A percentile compares a stretch with the other conserved stretches of the same genome.
These are phyloP conservation scores for Rhingia rostrata DNA, from an alignment of 2,888 invertebrate species.

Conservation along the genomic window DNA sequence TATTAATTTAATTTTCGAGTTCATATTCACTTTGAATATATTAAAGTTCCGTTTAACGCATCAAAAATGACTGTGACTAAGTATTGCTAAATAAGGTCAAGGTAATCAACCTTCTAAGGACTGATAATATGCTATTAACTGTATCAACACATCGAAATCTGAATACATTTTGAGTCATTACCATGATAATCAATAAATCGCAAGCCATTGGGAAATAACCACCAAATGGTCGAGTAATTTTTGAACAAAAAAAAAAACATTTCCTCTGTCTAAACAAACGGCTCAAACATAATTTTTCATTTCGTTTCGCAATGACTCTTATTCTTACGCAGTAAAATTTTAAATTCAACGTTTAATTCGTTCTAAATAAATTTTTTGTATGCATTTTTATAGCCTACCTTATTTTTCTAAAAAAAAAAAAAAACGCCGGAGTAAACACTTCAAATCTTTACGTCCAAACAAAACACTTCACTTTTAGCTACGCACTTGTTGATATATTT, in stretches of 20 bases:
- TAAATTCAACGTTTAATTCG: not conserved
- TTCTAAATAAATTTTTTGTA: not conserved
- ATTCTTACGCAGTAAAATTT: not conserved
- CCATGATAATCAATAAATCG: too few species aligned
- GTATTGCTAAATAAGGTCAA: too few species aligned
- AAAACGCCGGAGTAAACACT: not conserved
- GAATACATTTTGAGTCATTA: too few species aligned
- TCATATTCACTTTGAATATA: too few species aligned
- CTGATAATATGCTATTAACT: too few species aligned
- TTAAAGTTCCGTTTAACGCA: too few species aligned
- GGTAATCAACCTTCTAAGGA: too few species aligned
- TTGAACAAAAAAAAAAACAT: not conserved
- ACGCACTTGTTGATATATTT: not conserved
- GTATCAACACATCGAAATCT: too few species aligned
- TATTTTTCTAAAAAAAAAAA: not conserved
- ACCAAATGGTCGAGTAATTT: too few species aligned
- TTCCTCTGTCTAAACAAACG: not conserved
- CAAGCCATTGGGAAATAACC: not conserved
- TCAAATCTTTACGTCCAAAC: not conserved
- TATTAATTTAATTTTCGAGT: too few species aligned
- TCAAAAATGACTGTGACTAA: too few species aligned
- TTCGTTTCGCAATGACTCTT: not conserved
- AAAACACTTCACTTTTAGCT: conserved; percentile 5
- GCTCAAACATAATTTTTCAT: not conserved
- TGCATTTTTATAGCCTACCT: conserved; percentile 1